Evolutionary conservation across 2,888 invertebrate genomes (phyloP), one percentile per base, ranked within the genome.

Genomic region (Drosophila meridionalis): DNA sequence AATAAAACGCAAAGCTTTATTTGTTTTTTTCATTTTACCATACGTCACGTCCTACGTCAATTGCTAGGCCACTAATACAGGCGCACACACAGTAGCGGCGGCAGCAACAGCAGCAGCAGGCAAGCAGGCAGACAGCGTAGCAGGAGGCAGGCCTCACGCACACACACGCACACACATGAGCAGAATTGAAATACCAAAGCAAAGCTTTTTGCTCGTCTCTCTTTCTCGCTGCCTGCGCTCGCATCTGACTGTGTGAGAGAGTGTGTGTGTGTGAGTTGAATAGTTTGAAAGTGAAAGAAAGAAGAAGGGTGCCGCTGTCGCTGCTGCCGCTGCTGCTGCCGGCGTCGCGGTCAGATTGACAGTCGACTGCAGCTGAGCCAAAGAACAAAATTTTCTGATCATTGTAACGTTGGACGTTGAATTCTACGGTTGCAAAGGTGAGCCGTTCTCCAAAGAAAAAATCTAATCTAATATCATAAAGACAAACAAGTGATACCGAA

Each of bases 361-460:
- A 45, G 71, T 62, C 78, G 76, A 80, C 78, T 86, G 85, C 83
- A 86, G 82, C 82, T 83, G 64, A 83, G 75, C 62, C 72, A 82
- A 87, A 90, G 84, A 91, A 92, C 83, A 90, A 73, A 78, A 78
- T 85, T 89, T 91, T 91, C 82, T 89, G 91, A 92, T 93, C 93
- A 93, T 93, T 93, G 92, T 93, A 92, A 87, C 92, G 93, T 93
- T 92, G 92, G 91, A 92, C 93, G 93, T 92, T 92, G 93, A 92
- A 92, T 92, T 92, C 92, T 92, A 89, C 93, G 93, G 93, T 93
- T 92, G 93, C 91, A 90, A 92, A 87, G 87, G 87, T 87, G 87
- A 87, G 87, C 89, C 83, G 89, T 83, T 85, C 87, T 83, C 85
- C 80, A 74, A 78, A 76, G 45, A 45, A 43, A 58, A 20, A 38